Percentiles rank a stretch among this genome's conserved stretches.
Conservation (phyloP, 2,797 vertebrate genomes). For the Scyliorhinus canicula region DNA sequence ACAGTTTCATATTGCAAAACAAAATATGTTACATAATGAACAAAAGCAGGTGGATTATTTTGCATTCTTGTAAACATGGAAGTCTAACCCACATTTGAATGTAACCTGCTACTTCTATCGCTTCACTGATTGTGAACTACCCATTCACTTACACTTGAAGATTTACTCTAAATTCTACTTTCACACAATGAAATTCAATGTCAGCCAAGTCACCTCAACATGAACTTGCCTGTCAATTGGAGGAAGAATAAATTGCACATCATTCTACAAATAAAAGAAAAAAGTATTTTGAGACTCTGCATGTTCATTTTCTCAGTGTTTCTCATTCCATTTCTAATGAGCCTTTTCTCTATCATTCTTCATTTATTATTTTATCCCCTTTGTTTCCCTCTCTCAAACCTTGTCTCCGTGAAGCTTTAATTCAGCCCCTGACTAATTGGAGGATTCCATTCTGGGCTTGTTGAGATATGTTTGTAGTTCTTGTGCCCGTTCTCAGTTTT, state of each 20-base stretch:
- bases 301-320: background rate
- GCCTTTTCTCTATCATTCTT: background rate
- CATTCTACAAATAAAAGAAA: background rate
- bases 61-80: background rate
- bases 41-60: background rate
- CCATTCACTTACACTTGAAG: background rate
- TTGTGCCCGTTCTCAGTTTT: background rate
- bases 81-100: background rate
- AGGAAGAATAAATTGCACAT: background rate
- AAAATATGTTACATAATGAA: background rate
- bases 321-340: background rate
- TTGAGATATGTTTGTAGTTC: background rate
- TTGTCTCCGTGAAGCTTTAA: background rate
- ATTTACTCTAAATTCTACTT: background rate
- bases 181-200: conserved; percentile 17
- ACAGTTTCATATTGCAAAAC: background rate
- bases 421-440: background rate
- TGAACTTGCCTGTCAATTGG: background rate
- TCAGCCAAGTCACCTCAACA: background rate
- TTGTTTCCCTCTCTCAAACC: background rate
- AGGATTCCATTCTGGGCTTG: background rate
- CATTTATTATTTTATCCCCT: background rate
- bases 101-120: background rate
- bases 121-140: background rate
- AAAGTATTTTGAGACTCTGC: background rate